A percentile compares a stretch with the other conserved stretches of the same genome.
Evolutionary conservation across 2,113 vertebrate species (phyloP).

Genomic region (Ophthalmolycus amberensis): DNA sequence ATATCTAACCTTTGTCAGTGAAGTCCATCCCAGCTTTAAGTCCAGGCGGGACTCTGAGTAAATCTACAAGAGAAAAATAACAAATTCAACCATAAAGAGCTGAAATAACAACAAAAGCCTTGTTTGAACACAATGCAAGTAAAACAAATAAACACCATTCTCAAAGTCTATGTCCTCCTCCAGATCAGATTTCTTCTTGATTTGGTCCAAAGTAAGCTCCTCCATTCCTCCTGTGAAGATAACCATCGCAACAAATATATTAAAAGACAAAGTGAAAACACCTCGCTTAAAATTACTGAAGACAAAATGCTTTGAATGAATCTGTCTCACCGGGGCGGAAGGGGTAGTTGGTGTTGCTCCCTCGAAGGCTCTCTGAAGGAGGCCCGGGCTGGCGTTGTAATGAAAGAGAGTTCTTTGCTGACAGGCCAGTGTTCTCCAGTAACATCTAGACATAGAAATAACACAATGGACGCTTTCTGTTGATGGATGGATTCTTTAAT

Average conservation of each 20-base stretch:
- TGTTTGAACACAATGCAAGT: background rate
- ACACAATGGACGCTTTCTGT: background rate
- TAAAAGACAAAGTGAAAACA: background rate
- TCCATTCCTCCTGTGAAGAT: constrained; percentile 88
- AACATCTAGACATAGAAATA: constrained; percentile 78
- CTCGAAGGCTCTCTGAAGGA: constrained; percentile 87
- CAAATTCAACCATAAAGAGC: background rate
- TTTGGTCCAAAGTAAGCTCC: constrained; percentile 88
- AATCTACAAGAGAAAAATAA: constrained; percentile 76
- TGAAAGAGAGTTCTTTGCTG: constrained; percentile 91
- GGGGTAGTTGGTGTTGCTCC: constrained; percentile 91
- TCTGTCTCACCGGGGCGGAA: constrained; percentile 87
- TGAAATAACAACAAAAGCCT: background rate
- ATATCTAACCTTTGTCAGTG: constrained; percentile 80
- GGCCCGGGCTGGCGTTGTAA: constrained; percentile 89
- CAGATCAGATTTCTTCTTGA: constrained; percentile 81
- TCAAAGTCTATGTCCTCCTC: constrained; percentile 91
- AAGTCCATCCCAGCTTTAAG: constrained; percentile 90
- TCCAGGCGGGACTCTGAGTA: constrained; percentile 87
- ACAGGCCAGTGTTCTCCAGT: constrained; percentile 87
- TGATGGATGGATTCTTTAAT: background rate
- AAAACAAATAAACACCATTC: constrained; percentile 76
- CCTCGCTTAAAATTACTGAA: background rate
- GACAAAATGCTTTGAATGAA: background rate
- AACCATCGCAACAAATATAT: background rate